Conservation (phyloP, 2,888 invertebrate genomes). For the Dioctria linearis region DNA sequence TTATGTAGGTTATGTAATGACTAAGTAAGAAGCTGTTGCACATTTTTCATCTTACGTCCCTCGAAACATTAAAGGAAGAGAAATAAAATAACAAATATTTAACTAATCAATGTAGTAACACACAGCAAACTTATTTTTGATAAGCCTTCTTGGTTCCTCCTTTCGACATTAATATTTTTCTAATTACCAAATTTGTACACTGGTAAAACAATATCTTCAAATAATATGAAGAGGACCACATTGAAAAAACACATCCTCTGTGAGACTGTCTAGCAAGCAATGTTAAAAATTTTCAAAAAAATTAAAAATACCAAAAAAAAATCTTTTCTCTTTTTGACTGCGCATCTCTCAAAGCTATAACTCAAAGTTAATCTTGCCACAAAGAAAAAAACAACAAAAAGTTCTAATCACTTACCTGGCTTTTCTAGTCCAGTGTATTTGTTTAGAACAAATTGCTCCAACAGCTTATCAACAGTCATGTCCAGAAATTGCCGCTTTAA, state of each 20-base stretch:
- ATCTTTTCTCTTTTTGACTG: not conserved
- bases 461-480: constrained; percentile 91
- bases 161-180: too few species aligned
- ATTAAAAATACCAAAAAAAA: not conserved
- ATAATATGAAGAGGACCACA: too few species aligned
- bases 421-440: constrained; percentile 95
- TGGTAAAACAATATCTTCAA: too few species aligned
- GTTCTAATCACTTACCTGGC: constrained; percentile 78
- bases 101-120: too few species aligned
- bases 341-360: not conserved
- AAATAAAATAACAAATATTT: too few species aligned
- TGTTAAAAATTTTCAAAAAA: not conserved
- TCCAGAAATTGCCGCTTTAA: constrained; percentile 93
- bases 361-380: not conserved
- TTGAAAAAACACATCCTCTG: not conserved
- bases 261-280: not conserved
- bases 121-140: not conserved
- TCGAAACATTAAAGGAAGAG: too few species aligned
- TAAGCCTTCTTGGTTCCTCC: too few species aligned
- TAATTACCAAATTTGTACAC: too few species aligned
- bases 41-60: too few species aligned
- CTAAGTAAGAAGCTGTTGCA: too few species aligned
- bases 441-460: constrained; percentile 91
- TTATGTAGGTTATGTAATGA: not conserved
- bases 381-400: not conserved